These are phyloP conservation scores for Lepidocolaptes lacrymiger DNA, from an alignment of 2,797 vertebrate genomes.

Conservation along the genomic window DNA sequence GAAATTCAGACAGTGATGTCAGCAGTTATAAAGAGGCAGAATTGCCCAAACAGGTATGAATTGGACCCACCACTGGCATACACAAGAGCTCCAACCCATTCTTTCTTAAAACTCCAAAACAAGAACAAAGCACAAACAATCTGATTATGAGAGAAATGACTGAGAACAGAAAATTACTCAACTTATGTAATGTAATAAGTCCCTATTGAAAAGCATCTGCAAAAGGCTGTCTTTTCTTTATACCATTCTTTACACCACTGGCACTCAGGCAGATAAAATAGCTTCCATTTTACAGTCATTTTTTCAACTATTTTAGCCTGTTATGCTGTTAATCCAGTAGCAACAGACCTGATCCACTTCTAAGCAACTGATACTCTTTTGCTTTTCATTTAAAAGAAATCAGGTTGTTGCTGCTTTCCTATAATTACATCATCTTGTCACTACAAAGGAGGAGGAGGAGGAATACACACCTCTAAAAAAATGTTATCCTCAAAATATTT, in stretches of 20 bases:
- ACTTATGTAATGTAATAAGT: constrained; percentile 16
- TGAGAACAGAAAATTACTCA: constrained; percentile 41
- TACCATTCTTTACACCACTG: not conserved
- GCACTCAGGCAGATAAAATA: not conserved
- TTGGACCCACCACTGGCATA: not conserved
- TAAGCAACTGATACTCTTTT: not conserved
- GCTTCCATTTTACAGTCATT: not conserved
- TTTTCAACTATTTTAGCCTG: constrained; percentile 17
- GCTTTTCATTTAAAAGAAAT: not conserved
- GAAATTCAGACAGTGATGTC: not conserved
- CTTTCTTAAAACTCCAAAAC: not conserved
- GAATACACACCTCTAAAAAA: not conserved
- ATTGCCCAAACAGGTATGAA: not conserved
- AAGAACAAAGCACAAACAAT: constrained; percentile 37
- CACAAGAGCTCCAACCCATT: not conserved
- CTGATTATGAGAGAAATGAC: not conserved
- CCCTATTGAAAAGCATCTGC: constrained; percentile 2
- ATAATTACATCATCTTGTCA: constrained; percentile 6
- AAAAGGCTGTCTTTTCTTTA: constrained; percentile 2
- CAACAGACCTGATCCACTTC: constrained; percentile 15
- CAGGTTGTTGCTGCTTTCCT: not conserved
- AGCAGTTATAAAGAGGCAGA: not conserved
- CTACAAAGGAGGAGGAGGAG: constrained; percentile 19
- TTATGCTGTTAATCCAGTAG: constrained; percentile 18
- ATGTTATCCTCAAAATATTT: constrained; percentile 4